These are phyloP conservation scores for Malurus leucopterus DNA, from an alignment of 2,797 vertebrate species.

Conservation along the genomic window DNA sequence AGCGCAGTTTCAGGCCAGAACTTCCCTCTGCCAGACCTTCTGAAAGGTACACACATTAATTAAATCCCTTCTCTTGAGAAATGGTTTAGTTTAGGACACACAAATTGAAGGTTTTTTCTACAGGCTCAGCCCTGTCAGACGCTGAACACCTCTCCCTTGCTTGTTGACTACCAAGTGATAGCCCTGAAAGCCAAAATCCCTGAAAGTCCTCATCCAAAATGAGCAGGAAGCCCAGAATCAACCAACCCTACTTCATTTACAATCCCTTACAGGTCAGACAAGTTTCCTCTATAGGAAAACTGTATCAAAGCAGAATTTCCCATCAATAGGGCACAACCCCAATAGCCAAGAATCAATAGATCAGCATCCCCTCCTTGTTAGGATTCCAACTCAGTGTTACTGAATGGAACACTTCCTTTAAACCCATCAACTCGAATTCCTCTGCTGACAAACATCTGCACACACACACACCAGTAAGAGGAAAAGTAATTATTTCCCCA, in stretches of 20 bases:
- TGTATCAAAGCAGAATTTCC: not conserved
- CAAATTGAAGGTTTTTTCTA: not conserved
- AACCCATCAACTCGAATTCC: not conserved
- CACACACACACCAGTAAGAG: not conserved
- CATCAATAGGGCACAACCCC: not conserved
- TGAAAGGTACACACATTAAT: not conserved
- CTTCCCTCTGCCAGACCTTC: not conserved
- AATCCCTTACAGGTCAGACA: not conserved
- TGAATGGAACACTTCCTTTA: not conserved
- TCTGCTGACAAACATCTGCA: constrained; percentile 47
- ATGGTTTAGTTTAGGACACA: not conserved
- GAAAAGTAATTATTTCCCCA: constrained; percentile 66
- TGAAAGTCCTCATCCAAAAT: too few species aligned
- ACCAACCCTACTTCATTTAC: not conserved
- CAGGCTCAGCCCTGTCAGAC: not conserved
- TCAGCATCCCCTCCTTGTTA: not conserved
- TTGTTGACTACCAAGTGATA: rapidly evolving
- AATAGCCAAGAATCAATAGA: not conserved
- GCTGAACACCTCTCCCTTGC: not conserved
- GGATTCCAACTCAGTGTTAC: not conserved
- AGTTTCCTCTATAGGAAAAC: not conserved
- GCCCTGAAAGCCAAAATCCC: not conserved
- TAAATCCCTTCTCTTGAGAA: not conserved
- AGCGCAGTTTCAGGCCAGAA: not conserved
- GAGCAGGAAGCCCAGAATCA: not conserved